Evolutionary conservation across 2,888 invertebrate species (phyloP).

Genomic region (Scaptomyza caliginosa): DNA sequence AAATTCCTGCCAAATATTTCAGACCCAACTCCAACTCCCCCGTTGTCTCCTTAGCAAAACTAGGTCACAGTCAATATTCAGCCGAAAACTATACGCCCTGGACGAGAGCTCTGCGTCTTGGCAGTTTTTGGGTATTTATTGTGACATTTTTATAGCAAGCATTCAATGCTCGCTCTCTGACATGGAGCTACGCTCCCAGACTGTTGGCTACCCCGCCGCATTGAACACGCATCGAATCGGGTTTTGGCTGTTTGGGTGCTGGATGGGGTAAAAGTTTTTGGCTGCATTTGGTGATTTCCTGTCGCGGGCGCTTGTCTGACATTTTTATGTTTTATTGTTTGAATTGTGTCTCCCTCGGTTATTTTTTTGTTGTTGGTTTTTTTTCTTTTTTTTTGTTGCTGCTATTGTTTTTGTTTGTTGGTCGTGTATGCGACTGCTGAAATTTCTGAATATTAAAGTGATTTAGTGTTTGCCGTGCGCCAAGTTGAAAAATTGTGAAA

Average conservation of each 20-base stretch:
- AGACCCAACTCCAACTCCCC: not conserved
- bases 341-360: slow-evolving; percentile 39
- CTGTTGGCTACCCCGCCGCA: slow-evolving; percentile 10
- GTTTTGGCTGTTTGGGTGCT: slow-evolving; percentile 4
- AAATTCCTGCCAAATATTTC: slow-evolving; percentile 68
- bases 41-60: slow-evolving; percentile 3
- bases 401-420: not conserved
- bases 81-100: slow-evolving; percentile 37
- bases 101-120: slow-evolving; percentile 56
- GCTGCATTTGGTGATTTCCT: slow-evolving; percentile 63
- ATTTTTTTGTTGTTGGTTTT: not conserved
- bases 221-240: slow-evolving; percentile 54
- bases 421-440: slow-evolving; percentile 37
- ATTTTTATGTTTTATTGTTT: slow-evolving; percentile 72
- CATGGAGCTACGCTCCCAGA: not conserved
- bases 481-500: slow-evolving; percentile 77
- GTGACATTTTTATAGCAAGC: slow-evolving; percentile 73
- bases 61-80: slow-evolving; percentile 47
- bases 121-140: slow-evolving; percentile 72
- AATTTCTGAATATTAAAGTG: slow-evolving; percentile 77
- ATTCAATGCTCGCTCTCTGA: slow-evolving; percentile 30
- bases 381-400: slow-evolving; percentile 3
- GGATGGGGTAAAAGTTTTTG: slow-evolving; percentile 29
- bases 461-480: slow-evolving; percentile 66
- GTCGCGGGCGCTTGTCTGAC: slow-evolving; percentile 51